Base-by-base conservation (phyloP, 2,797 vertebrate genomes). In the Galago senegalensis region DNA sequence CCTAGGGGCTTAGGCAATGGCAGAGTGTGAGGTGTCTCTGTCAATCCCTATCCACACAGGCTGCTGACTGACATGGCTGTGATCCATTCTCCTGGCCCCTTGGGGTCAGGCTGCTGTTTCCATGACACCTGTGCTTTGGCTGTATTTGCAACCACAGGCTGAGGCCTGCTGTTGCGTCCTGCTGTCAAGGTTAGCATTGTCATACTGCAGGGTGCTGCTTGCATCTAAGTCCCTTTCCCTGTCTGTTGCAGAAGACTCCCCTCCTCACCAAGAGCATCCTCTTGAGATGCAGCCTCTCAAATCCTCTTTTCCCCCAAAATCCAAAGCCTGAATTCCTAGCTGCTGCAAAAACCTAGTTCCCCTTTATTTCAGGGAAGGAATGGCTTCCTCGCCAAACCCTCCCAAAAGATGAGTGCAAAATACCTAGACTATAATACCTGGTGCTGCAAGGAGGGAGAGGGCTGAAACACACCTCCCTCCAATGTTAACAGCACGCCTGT, bases 401-500 rank as follows among this genome's bases (percentile, higher is more conserved):
- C 23, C 23, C 31, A 6, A 18, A 63, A 63, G 34, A 7, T 10
- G 31, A 84, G 56, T 4, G 10, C 27, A 23, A 92, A 61, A 23
- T 27, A 43, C n/a, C 0, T 11, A 56, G 46, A 23, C 56, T 13
- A 27, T 7, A 5, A 31, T 37, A 17, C 60, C 49, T 0, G 0
- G 61, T 31, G 29, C 67, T 56, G 7, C 18, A 8, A n/a, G 29
- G 56, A 72, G 65, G 92, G 14, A 63, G 83, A 72, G 34, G 31
- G 73, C 11, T 37, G 27, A 56, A 37, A 16, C 18, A 18, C 0
- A 0, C 21, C 7, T 69, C 65, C 58, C 10, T 1, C n/a, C 7
- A 1, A 3, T 0, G 77, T 12, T 29, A 20, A 2, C 6, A 37
- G 34, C 21, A 40, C 1, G 0, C 6, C 11, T 2, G 0, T 0